phyloP scores from a whole-genome alignment of 2,113 vertebrate genomes.

The Collichthys lucidus region DNA sequence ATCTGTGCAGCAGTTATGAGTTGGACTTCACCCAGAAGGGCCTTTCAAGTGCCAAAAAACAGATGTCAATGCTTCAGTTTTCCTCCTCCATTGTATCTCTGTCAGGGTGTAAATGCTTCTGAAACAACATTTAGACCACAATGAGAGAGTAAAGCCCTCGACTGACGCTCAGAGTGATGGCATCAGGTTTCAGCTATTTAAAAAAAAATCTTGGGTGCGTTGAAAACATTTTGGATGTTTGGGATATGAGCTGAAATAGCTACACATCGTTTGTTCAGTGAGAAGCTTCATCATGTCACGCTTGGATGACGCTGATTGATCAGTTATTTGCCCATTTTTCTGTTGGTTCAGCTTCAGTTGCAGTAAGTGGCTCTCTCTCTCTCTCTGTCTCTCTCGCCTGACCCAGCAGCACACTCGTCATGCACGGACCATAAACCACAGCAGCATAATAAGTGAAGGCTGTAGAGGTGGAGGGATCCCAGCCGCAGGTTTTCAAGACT shows the following conservation, averaged over 20 bases:
- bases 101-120: background rate
- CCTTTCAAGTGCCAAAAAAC: background rate
- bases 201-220: background rate
- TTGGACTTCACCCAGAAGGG: background rate
- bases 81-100: background rate
- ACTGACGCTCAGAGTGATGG: background rate
- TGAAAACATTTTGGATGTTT: background rate
- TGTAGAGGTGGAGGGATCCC: conserved; percentile 20
- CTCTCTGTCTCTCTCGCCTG: background rate
- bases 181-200: background rate
- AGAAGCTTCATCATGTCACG: no score
- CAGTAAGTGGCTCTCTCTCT: no score
- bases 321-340: background rate
- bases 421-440: conserved; percentile 59
- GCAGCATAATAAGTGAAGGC: conserved; percentile 56
- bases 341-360: background rate
- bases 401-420: conserved; percentile 59
- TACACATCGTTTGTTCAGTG: no score
- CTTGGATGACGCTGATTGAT: no score
- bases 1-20: conserved; percentile 8
- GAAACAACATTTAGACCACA: background rate
- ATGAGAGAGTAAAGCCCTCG: background rate
- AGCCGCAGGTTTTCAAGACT: conserved; percentile 37
- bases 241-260: no score
- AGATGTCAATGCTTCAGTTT: background rate